Base-by-base conservation (phyloP, 2,113 vertebrate species). In the Telmatochromis sp. region DNA sequence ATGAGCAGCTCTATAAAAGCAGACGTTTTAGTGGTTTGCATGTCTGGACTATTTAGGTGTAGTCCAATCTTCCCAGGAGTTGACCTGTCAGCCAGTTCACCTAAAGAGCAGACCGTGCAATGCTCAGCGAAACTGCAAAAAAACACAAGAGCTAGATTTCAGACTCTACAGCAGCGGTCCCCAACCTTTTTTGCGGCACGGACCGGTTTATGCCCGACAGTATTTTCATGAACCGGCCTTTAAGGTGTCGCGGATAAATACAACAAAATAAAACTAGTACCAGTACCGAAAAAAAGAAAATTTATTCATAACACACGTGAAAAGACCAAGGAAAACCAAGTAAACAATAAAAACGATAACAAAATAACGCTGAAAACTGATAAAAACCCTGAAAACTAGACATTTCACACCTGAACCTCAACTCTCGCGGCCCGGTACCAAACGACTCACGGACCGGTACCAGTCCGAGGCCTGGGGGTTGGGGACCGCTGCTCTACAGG, bases 401-500 rank as follows among this genome's bases (percentile, higher is more conserved):
- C 10, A 40, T 40, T 40, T 40, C 37, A 40, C 37, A 40, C 37
- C 37, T 40, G 37, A 40, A 5, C 37, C 37, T 40, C 37, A 11
- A 40, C 37, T 40, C 37, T 40, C 4, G 1, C 2, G 10, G 37
- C 37, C 37, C 10, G 0, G 2, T 3, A 11, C 37, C 40, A 12
- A 42, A 42, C 40, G 11, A 42, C 40, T 40, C 0, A 40, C 2
- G 2, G 37, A 12, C 37, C 5, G 2, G 0, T 40, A 40, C 37
- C 11, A 0, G 40, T 40, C 40, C 40, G 11, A 40, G 40, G 40
- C 40, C 40, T 0, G 5, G 11, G 40, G 40, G 11, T 40, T 40
- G 40, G 40, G 5, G 11, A 12, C 40, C 2, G 37, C 37, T 40
- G 37, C 33, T 33, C 1, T 13, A 68, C 63, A 68, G 63, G 11